These are phyloP conservation scores for Drosophila auraria DNA, from an alignment of 1,140 invertebrate genomes.

Conservation along the genomic window DNA sequence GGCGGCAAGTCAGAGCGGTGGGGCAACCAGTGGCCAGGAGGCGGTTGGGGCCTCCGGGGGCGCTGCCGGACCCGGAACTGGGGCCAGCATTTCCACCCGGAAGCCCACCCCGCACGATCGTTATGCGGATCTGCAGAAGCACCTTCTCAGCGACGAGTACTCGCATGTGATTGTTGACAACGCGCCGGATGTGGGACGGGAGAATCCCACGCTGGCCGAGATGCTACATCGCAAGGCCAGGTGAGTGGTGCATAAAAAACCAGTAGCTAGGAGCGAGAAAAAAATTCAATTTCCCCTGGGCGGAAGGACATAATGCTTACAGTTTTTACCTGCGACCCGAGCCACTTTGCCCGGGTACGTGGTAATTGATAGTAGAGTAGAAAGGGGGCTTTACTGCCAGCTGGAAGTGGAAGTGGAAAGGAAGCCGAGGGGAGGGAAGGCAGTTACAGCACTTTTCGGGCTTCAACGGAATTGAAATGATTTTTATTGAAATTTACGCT, in stretches of 20 bases:
- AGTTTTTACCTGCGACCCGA: slow-evolving; percentile 49
- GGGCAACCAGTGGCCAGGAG: slow-evolving; percentile 60
- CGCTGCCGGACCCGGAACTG: slow-evolving; percentile 37
- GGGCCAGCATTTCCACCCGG: slow-evolving; percentile 48
- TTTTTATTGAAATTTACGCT: slow-evolving; percentile 84
- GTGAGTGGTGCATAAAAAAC: slow-evolving; percentile 85
- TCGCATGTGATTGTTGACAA: slow-evolving; percentile 84
- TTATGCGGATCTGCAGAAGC: slow-evolving; percentile 86
- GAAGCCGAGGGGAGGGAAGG: slow-evolving; percentile 13
- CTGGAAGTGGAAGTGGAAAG: neutral
- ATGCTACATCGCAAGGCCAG: slow-evolving; percentile 87
- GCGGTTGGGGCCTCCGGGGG: slow-evolving; percentile 24
- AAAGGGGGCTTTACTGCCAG: slow-evolving; percentile 14
- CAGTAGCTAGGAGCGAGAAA: slow-evolving; percentile 15
- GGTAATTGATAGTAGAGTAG: slow-evolving; percentile 50
- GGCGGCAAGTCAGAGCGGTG: slow-evolving; percentile 70
- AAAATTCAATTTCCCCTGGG: slow-evolving; percentile 79
- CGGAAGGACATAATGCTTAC: slow-evolving; percentile 78
- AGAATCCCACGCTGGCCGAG: slow-evolving; percentile 89
- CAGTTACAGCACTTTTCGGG: slow-evolving; percentile 70
- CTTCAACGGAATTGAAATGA: slow-evolving; percentile 79
- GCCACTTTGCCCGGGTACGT: slow-evolving; percentile 54
- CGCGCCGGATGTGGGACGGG: slow-evolving; percentile 84
- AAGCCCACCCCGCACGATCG: slow-evolving; percentile 86
- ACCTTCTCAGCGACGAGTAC: slow-evolving; percentile 70